phyloP scores from a whole-genome alignment of 2,797 vertebrate species.

The Silurus aristotelis region DNA sequence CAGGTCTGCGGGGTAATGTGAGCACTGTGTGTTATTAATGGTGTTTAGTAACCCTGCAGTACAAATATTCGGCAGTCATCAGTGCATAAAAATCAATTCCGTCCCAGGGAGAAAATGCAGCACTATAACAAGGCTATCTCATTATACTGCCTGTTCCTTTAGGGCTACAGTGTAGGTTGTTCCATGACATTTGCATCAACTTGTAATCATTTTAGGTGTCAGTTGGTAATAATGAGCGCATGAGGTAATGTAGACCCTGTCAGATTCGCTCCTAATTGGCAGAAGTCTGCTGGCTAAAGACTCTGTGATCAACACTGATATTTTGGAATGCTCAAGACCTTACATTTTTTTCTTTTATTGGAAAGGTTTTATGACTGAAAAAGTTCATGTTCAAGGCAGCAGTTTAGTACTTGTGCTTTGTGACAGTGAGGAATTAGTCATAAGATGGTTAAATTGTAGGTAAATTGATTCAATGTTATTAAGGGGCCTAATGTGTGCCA shows the following conservation, averaged over 20 bases:
- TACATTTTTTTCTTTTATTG: too few relatives aligned
- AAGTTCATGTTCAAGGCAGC: neutral
- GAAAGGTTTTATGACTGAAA: too few relatives aligned
- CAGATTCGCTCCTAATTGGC: neutral
- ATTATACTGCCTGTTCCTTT: neutral
- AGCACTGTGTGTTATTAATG: neutral
- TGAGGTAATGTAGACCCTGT: neutral
- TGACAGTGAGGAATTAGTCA: neutral
- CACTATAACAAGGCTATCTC: neutral
- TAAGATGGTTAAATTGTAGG: neutral
- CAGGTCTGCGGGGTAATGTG: neutral
- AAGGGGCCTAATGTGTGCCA: neutral
- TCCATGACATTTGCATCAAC: constrained; percentile 9
- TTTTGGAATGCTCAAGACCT: neutral
- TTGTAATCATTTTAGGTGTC: neutral
- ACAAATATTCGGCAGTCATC: too few relatives aligned
- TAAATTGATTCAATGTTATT: neutral
- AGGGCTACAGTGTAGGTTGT: neutral
- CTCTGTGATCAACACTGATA: neutral
- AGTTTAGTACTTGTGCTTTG: neutral
- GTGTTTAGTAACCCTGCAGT: neutral
- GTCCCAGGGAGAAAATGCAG: neutral
- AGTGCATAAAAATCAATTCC: neutral
- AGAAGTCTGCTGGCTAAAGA: neutral
- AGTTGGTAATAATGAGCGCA: neutral